A percentile compares a stretch with the other conserved stretches of the same genome.
phyloP scores from a whole-genome alignment of 2,113 vertebrate species.

The Paracanthobrama guichenoti region DNA sequence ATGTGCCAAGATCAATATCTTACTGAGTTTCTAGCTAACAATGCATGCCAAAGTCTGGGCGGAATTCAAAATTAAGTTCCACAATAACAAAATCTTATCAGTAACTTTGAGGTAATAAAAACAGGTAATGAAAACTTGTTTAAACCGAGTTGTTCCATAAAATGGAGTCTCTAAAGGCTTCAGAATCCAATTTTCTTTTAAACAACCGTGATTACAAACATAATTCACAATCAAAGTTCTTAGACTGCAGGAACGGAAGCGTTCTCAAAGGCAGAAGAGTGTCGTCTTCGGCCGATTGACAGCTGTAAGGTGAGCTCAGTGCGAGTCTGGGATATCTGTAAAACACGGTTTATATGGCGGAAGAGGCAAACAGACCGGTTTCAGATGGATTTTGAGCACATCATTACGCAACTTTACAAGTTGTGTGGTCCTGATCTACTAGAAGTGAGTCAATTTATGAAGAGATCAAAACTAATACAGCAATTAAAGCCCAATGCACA shows the following conservation, averaged over 20 bases:
- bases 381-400: conserved; percentile 48
- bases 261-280: neutral
- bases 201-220: neutral
- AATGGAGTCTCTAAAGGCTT: neutral
- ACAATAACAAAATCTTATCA: conserved; percentile 19
- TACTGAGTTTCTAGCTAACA: neutral
- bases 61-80: neutral
- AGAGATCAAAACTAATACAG: neutral
- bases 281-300: neutral
- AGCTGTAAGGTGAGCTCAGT: neutral
- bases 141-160: neutral
- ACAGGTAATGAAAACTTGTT: no score
- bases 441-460: neutral
- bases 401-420: neutral
- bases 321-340: neutral
- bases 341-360: neutral
- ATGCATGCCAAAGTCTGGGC: neutral
- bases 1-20: conserved; percentile 12
- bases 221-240: neutral
- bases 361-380: conserved; percentile 53
- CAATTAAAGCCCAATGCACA: neutral
- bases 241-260: neutral
- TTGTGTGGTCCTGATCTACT: neutral
- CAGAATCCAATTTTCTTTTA: neutral
- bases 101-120: conserved; percentile 11